Evolutionary conservation across 2,888 invertebrate genomes (phyloP).

Genomic region (Phyllotreta cruciferae): DNA sequence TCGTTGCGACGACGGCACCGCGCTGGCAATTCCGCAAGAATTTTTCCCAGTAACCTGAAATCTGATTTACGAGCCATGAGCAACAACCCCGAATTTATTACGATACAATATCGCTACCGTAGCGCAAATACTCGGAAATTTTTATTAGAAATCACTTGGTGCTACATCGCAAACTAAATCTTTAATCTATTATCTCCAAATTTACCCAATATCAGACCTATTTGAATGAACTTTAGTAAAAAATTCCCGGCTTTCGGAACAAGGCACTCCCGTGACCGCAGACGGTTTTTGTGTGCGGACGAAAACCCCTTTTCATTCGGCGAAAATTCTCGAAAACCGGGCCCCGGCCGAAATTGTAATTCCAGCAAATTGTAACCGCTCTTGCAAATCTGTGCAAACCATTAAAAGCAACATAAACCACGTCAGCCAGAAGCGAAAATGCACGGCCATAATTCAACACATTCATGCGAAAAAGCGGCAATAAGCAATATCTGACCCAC

Average conservation of each 20-base stretch:
- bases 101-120: constrained; percentile 33
- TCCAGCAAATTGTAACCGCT: constrained; percentile 25
- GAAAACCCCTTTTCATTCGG: constrained; percentile 14
- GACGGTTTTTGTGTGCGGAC: too few species aligned
- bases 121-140: not conserved
- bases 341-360: constrained; percentile 17
- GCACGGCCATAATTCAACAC: constrained; percentile 18
- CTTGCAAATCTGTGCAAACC: constrained; percentile 25
- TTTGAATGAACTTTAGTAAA: too few species aligned
- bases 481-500: constrained; percentile 25
- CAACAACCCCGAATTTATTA: constrained; percentile 36
- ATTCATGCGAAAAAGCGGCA: constrained; percentile 23
- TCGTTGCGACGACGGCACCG: constrained; percentile 34
- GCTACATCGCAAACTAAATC: too few species aligned
- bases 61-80: constrained; percentile 33
- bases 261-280: too few species aligned
- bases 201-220: too few species aligned
- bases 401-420: constrained; percentile 25
- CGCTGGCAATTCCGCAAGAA: constrained; percentile 33
- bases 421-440: constrained; percentile 24
- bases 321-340: constrained; percentile 18
- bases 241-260: too few species aligned
- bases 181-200: too few species aligned
- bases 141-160: too few species aligned
- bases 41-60: constrained; percentile 29